phyloP scores from a whole-genome alignment of 1,140 invertebrate genomes.

The Meloidogyne floridensis region DNA sequence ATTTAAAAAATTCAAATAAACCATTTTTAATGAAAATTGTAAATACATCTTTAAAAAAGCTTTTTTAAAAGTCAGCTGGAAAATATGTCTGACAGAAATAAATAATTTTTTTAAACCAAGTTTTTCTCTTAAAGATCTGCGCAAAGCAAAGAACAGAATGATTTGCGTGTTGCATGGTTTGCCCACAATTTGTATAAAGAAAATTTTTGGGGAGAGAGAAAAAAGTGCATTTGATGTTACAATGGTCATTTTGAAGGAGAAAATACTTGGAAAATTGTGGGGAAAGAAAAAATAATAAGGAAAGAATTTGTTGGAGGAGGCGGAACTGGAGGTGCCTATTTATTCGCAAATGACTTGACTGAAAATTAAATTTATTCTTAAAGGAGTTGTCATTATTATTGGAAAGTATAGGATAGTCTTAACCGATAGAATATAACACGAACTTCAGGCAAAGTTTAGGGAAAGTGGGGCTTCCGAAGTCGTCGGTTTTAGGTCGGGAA shows the following conservation, averaged over 20 bases:
- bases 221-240: conserved; percentile 3
- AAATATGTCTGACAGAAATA: too few relatives aligned
- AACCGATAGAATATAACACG: too few relatives aligned
- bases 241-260: conserved; percentile 6
- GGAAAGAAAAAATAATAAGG: neutral
- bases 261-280: neutral
- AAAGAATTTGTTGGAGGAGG: conserved; percentile 5
- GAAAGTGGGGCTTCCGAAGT: too few relatives aligned
- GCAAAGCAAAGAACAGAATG: conserved; percentile 3
- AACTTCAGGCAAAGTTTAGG: too few relatives aligned
- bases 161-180: neutral
- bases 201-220: neutral
- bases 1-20: too few relatives aligned
- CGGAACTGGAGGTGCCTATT: neutral
- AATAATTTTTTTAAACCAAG: neutral
- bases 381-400: too few relatives aligned
- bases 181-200: neutral
- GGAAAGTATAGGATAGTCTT: too few relatives aligned
- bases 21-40: too few relatives aligned
- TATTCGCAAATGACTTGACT: neutral
- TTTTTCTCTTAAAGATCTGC: neutral
- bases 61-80: too few relatives aligned
- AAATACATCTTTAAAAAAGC: too few relatives aligned
- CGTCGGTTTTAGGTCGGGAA: too few relatives aligned
- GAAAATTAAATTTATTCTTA: neutral